These are phyloP conservation scores for Girardinichthys multiradiatus DNA, from an alignment of 2,113 vertebrate species.

Conservation along the genomic window DNA sequence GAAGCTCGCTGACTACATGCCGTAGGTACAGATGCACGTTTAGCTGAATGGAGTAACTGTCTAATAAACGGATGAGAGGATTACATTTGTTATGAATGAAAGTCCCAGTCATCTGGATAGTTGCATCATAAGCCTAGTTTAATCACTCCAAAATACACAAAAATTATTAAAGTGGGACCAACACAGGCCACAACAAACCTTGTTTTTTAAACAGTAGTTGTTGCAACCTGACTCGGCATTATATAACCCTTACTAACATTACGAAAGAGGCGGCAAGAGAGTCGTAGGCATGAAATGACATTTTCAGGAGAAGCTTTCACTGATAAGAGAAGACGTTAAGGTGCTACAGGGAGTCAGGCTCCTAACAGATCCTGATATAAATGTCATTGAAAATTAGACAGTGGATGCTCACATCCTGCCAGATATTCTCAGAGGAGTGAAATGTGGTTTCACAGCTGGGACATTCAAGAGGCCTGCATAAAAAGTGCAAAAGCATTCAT, in stretches of 20 bases:
- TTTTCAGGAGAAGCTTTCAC: constrained; percentile 17
- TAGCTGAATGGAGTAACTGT: constrained; percentile 40
- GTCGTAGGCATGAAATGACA: constrained; percentile 9
- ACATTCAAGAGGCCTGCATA: constrained; percentile 4
- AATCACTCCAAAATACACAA: constrained; percentile 65
- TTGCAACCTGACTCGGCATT: constrained; percentile 22
- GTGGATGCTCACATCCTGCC: constrained; percentile 4
- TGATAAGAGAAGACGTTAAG: constrained; percentile 11
- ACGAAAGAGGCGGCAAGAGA: constrained; percentile 24
- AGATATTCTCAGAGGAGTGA: constrained; percentile 23
- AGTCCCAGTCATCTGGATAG: constrained; percentile 70
- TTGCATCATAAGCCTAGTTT: constrained; percentile 74
- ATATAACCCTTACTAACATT: constrained; percentile 33
- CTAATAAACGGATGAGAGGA: constrained; percentile 71
- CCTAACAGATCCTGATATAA: constrained; percentile 25
- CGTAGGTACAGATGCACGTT: constrained; percentile 25
- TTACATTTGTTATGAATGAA: constrained; percentile 68
- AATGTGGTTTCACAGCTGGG: constrained; percentile 41
- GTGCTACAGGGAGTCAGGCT: background rate
- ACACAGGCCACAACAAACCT: constrained; percentile 10
- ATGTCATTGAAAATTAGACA: constrained; percentile 38
- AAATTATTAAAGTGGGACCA: constrained; percentile 36
- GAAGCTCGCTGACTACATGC: background rate
- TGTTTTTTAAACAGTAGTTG: constrained; percentile 15
- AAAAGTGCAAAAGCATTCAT: background rate